These are phyloP conservation scores for Vicugna pacos DNA, from an alignment of 2,113 vertebrate species.

Conservation along the genomic window DNA sequence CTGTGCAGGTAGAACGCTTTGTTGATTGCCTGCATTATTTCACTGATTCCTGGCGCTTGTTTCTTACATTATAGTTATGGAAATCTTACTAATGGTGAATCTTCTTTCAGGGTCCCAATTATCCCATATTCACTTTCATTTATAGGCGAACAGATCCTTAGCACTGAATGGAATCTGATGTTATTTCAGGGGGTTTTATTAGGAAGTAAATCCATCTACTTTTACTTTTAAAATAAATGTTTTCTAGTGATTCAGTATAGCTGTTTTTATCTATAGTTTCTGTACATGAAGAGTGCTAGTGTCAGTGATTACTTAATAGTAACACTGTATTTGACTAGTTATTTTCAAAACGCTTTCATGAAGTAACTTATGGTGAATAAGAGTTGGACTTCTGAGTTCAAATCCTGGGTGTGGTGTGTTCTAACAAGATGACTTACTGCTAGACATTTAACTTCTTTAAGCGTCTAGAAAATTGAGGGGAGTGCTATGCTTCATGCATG, in stretches of 20 bases:
- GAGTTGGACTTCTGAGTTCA: neutral
- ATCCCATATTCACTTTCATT: conserved; percentile 32
- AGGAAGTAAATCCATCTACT: conserved; percentile 1
- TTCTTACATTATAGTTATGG: neutral
- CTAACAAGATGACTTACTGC: neutral
- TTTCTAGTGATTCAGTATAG: neutral
- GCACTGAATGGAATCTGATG: neutral
- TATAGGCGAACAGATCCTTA: conserved; percentile 29
- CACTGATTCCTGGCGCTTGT: neutral
- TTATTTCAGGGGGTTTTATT: conserved; percentile 31
- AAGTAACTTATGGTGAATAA: neutral
- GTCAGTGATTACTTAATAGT: neutral
- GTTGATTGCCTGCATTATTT: neutral
- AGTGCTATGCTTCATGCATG: neutral
- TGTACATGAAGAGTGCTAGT: neutral
- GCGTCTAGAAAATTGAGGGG: neutral
- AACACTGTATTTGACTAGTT: neutral
- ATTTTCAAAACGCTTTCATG: neutral
- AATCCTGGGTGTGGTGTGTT: neutral
- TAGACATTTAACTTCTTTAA: conserved; percentile 15
- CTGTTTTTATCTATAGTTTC: neutral
- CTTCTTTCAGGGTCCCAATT: conserved; percentile 5
- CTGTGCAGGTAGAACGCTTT: neutral
- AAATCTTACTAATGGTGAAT: neutral
- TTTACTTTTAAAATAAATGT: neutral